Evolutionary conservation across 2,797 vertebrate genomes (phyloP).

Genomic region (Mus caroli): DNA sequence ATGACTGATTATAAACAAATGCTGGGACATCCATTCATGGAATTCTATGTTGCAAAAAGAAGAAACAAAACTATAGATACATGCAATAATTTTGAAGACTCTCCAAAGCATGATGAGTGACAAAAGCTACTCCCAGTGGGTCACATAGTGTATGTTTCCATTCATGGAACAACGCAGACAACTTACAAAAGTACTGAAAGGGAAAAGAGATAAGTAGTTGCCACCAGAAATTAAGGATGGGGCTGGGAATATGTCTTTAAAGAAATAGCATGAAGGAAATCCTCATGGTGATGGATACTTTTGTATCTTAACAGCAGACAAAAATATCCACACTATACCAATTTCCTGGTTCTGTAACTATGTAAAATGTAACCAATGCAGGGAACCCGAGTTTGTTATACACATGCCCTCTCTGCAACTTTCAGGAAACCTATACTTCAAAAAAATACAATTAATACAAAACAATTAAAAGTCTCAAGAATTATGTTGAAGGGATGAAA

Average conservation of each 20-base stretch:
- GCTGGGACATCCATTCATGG: background rate
- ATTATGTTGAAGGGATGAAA: background rate
- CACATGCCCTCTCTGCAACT: slow-evolving; percentile 20
- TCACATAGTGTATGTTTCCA: slow-evolving; percentile 1
- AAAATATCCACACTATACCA: background rate
- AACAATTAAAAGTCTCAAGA: background rate
- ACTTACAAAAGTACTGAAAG: background rate
- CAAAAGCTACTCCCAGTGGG: slow-evolving; percentile 51
- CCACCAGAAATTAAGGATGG: background rate
- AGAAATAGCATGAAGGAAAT: background rate
- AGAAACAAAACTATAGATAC: slow-evolving; percentile 35
- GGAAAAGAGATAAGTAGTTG: background rate
- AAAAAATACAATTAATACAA: slow-evolving; percentile 52
- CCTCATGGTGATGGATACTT: slow-evolving; percentile 3
- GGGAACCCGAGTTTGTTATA: background rate
- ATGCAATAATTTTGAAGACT: slow-evolving; percentile 18
- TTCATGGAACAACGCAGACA: slow-evolving; percentile 38
- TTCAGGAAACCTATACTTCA: slow-evolving; percentile 33
- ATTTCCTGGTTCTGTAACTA: slow-evolving; percentile 39
- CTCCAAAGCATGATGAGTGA: slow-evolving; percentile 7
- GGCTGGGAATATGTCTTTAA: background rate
- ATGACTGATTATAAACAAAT: slow-evolving; percentile 22
- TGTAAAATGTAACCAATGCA: slow-evolving; percentile 23
- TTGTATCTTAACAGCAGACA: slow-evolving; percentile 22
- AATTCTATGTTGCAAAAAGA: slow-evolving; percentile 13